These are phyloP conservation scores for Esperia sulphurella DNA, from an alignment of 2,888 invertebrate species.

Conservation along the genomic window DNA sequence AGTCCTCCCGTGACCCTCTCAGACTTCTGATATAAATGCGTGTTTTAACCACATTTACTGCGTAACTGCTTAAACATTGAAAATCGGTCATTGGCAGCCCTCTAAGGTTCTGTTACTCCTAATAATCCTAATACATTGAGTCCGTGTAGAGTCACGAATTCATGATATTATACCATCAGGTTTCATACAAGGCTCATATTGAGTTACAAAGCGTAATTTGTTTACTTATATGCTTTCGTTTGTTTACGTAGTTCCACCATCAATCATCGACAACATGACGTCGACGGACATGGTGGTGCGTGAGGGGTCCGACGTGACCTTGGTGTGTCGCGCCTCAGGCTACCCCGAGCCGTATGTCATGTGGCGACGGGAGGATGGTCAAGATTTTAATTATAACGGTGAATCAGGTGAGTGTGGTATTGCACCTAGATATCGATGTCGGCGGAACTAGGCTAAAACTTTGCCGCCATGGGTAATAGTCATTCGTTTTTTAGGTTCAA, in stretches of 20 bases:
- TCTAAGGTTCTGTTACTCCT: not conserved
- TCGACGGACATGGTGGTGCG: conserved; percentile 95
- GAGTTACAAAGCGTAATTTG: not conserved
- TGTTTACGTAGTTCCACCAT: conserved; percentile 88
- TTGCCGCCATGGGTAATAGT: too few species aligned
- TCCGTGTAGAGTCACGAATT: not conserved
- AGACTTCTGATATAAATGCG: too few species aligned
- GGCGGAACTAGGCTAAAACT: too few species aligned
- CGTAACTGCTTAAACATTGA: not conserved
- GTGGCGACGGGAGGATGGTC: conserved; percentile 94
- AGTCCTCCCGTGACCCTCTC: too few species aligned
- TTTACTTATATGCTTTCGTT: not conserved
- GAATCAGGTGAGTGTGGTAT: conserved; percentile 82
- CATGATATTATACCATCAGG: not conserved
- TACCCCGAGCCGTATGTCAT: conserved; percentile 95
- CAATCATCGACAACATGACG: conserved; percentile 93
- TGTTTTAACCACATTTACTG: too few species aligned
- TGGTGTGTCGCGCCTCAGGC: conserved; percentile 92
- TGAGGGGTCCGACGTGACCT: conserved; percentile 91
- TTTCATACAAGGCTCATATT: not conserved
- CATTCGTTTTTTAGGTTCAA: too few species aligned
- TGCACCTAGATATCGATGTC: too few species aligned
- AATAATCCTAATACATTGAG: not conserved
- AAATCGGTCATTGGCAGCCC: not conserved
- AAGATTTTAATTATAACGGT: conserved; percentile 92